Percentiles rank a stretch among this genome's conserved stretches.
Conservation (phyloP, 2,888 invertebrate species). For the Eupithecia inturbata region DNA sequence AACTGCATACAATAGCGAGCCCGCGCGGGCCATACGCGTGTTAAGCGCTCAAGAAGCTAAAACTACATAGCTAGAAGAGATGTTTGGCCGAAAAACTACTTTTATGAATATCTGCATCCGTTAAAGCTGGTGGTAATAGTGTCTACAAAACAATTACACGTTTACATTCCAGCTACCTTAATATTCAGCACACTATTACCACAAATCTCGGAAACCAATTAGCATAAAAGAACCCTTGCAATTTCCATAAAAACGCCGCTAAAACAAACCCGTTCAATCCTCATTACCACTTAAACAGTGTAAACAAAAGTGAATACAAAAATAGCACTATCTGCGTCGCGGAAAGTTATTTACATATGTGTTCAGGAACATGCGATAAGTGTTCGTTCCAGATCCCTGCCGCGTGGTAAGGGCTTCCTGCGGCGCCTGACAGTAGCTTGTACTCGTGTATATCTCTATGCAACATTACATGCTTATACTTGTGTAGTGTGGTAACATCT, state of each 20-base stretch:
- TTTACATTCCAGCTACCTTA: conserved; percentile 1
- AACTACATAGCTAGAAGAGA: not conserved
- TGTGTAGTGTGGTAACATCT: conserved; percentile 19
- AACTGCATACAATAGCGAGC: not conserved
- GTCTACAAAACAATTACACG: not conserved
- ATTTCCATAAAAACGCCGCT: conserved; percentile 24
- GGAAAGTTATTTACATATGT: conserved; percentile 42
- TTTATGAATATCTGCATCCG: not conserved
- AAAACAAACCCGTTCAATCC: conserved; percentile 27
- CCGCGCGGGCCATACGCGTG: not conserved
- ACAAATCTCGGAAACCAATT: conserved; percentile 15
- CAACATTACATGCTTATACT: conserved; percentile 20
- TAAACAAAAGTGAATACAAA: conserved; percentile 34
- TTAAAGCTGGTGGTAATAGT: not conserved
- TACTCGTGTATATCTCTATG: conserved; percentile 18
- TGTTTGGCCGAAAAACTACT: not conserved
- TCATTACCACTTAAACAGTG: conserved; percentile 26
- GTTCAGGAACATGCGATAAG: conserved; percentile 45
- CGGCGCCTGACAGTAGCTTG: conserved; percentile 37
- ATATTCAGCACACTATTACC: conserved; percentile 8
- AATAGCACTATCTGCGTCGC: conserved; percentile 30
- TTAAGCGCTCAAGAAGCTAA: not conserved
- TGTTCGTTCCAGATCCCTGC: conserved; percentile 49
- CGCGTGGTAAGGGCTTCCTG: conserved; percentile 48
- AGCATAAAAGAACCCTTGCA: conserved; percentile 11